Base-by-base conservation (phyloP, 2,888 invertebrate species). In the Phengaris arion region DNA sequence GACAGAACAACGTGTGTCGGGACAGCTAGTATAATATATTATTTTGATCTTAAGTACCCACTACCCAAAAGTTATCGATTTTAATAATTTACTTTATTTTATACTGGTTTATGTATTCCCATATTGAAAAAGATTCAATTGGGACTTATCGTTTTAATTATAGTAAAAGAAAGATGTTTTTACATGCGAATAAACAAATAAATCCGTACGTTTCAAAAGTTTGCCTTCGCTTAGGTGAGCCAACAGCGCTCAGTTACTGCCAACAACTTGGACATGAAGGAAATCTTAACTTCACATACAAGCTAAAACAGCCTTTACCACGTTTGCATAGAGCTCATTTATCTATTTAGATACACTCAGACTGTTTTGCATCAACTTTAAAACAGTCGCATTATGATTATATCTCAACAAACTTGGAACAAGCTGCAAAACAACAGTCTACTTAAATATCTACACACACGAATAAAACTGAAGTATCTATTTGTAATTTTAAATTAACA, bases 141-240 rank as follows among this genome's bases (percentile, higher is more conserved):
- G 2, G 2, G 35, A 64, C 35, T 1, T 64, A 6, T 13, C 12
- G 35, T 45, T 12, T 22, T 5, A 64, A 64, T 64, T 35, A 35
- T 45, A 1, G 48, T 46, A 69, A 46, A 8, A 35, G n/a, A 45
- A 13, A 48, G 7, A 6, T 68, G 8, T 68, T 68, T 68, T 46
- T n/a, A 48, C 5, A 69, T 69, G 4, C 69, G 22, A n/a, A 69
- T 48, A 48, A 69, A 69, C 69, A 69, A 69, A 69, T 69, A 69
- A 69, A 69, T 69, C 69, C 69, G n/a, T 46, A 69, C 69, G 45
- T 13, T 54, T 54, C 35, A 22, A 54, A 72, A 72, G 72, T 72
- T 72, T 54, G 35, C 72, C 72, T 72, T 52, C 72, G 72, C 70
- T 51, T 51, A 51, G 9, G 10, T 3, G 35, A 72, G 52, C 54